Evolutionary conservation across 2,113 vertebrate genomes (phyloP), one percentile per base, ranked within the genome.

Genomic region (Lota lota): DNA sequence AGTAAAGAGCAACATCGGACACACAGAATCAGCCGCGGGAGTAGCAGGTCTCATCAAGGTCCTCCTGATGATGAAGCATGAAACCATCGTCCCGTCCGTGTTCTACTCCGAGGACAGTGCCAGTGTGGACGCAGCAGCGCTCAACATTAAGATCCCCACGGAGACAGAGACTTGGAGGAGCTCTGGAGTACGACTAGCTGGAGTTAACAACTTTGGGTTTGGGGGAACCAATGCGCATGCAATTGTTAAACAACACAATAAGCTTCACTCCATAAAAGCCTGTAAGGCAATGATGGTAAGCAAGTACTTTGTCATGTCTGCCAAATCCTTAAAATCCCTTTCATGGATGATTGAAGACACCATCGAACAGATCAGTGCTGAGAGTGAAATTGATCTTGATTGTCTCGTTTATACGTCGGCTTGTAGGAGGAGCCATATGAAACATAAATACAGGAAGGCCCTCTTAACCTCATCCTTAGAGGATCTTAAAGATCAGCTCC

Each of bases 1-100:
- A 3, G 92, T 97, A 61, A 97, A 95, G 89, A 84, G 94, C 67
- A 95, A 96, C 79, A 94, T 95, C 66, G 94, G 95, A 69, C 91
- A 94, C 70, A 92, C 92, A 0, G 93, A 95, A 78, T 95, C 94
- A 19, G 92, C 93, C n/a, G 91, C 93, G 6, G 93, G 94, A 36
- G 89, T 92, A 54, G 93, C 93, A 0, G 92, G 83, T 21, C 86
- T 95, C 21, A 94, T 95, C 70, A 95, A 95, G 82, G 91, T 95
- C 64, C 93, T 95, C 2, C 77, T 95, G 18, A 95, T 95, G 94
- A 94, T 94, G 93, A 92, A 92, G 66, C 89, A 94, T 53, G 88
- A 90, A 70, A 93, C 90, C 60, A 88, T 95, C 67, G 93, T 94
- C 24, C 93, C 94, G 4, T 93, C 93, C 0, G 78, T 95, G 58